phyloP scores from a whole-genome alignment of 2,113 vertebrate species.

The Gasterosteus nipponicus region DNA sequence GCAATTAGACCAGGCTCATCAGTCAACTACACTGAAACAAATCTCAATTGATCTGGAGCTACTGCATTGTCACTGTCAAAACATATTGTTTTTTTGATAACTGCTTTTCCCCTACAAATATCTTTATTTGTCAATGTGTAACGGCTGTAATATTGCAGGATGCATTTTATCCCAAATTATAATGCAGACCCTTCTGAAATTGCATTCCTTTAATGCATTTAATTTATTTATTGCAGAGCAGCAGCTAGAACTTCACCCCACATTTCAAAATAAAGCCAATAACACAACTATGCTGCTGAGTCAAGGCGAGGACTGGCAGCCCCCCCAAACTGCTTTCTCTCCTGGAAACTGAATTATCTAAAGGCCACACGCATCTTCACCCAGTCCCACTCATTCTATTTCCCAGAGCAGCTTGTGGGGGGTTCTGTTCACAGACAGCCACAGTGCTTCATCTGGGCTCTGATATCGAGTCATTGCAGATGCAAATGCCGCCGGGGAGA shows the following conservation, averaged over 20 bases:
- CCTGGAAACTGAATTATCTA: slow-evolving; percentile 64
- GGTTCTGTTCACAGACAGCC: slow-evolving; percentile 60
- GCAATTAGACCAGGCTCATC: slow-evolving; percentile 72
- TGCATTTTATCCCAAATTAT: slow-evolving; percentile 24
- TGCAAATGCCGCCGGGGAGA: slow-evolving; percentile 67
- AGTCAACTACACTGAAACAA: slow-evolving; percentile 60
- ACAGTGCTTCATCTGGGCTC: slow-evolving; percentile 70
- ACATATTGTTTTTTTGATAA: slow-evolving; percentile 11
- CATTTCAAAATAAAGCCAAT: slow-evolving; percentile 55
- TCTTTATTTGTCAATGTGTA: slow-evolving; percentile 1
- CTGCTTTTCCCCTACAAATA: slow-evolving; percentile 22
- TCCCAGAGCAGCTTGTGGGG: slow-evolving; percentile 75
- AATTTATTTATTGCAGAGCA: slow-evolving; percentile 38
- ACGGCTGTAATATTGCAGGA: slow-evolving; percentile 20
- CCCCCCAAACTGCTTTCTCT: slow-evolving; percentile 28
- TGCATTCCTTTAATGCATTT: slow-evolving; percentile 8
- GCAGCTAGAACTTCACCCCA: slow-evolving; percentile 34
- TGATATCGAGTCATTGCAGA: slow-evolving; percentile 78
- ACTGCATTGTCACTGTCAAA: slow-evolving; percentile 27
- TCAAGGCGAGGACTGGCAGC: slow-evolving; percentile 58
- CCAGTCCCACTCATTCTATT: slow-evolving; percentile 65
- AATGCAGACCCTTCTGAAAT: slow-evolving; percentile 18
- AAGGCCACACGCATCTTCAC: slow-evolving; percentile 63
- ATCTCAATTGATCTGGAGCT: slow-evolving; percentile 45
- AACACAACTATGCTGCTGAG: slow-evolving; percentile 27